A percentile compares a stretch with the other conserved stretches of the same genome.
Evolutionary conservation across 2,113 vertebrate species (phyloP).

Genomic region (Lepus americanus): DNA sequence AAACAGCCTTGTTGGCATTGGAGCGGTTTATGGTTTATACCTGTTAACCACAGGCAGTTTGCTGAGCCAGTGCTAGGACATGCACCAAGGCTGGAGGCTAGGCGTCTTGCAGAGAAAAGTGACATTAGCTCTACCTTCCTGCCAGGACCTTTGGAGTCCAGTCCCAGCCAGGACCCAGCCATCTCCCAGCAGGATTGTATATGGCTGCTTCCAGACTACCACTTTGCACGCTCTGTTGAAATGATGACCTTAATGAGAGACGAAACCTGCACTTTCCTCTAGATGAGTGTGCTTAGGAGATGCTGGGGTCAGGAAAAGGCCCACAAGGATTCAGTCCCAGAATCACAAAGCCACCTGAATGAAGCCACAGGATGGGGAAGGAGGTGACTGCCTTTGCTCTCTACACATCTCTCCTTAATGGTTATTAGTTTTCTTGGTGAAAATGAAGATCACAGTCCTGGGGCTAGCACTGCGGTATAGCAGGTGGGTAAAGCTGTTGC

Average conservation of each 20-base stretch:
- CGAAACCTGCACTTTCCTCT: not conserved
- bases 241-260: not conserved
- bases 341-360: not conserved
- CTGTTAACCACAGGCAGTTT: conserved; percentile 27
- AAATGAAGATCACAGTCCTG: not conserved
- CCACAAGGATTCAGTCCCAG: not conserved
- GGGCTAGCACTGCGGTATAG: too few species aligned
- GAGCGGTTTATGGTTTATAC: not conserved
- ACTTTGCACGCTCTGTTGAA: not conserved
- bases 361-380: not conserved
- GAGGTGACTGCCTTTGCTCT: not conserved
- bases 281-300: not conserved
- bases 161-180: not conserved
- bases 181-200: not conserved
- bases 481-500: too few species aligned
- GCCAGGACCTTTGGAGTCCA: not conserved
- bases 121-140: not conserved
- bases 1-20: not conserved
- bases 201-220: not conserved
- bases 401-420: not conserved
- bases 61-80: not conserved
- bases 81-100: not conserved
- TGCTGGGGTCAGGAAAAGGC: not conserved
- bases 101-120: not conserved
- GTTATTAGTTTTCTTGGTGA: not conserved